Conservation (phyloP, 2,888 invertebrate species). For the Pilophorus perplexus region DNA sequence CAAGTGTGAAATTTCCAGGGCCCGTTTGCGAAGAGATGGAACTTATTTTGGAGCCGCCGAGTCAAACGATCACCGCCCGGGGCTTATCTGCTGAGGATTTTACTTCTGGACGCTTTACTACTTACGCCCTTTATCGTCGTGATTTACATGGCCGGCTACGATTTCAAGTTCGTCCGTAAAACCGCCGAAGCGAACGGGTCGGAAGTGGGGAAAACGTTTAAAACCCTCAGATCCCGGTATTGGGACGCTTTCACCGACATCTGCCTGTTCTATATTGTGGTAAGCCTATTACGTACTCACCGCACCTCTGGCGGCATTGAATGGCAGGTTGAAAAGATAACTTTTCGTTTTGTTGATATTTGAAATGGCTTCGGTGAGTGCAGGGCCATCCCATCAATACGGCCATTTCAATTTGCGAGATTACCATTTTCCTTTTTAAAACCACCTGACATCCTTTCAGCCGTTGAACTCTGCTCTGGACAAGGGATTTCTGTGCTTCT, state of each 20-base stretch:
- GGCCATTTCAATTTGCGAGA: too few relatives aligned
- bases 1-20: constrained; percentile 6
- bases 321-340: too few relatives aligned
- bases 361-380: too few relatives aligned
- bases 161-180: background rate
- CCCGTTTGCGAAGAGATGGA: constrained; percentile 27
- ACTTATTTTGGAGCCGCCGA: constrained; percentile 22
- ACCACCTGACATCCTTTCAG: too few relatives aligned
- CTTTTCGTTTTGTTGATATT: too few relatives aligned
- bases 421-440: too few relatives aligned
- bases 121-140: constrained; percentile 2
- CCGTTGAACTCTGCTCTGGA: too few relatives aligned
- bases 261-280: constrained; percentile 19
- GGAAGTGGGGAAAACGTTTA: background rate
- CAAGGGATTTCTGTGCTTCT: too few relatives aligned
- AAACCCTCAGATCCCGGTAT: constrained; percentile 9
- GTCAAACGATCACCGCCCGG: constrained; percentile 13
- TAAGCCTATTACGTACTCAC: too few relatives aligned
- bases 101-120: constrained; percentile 14
- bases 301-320: too few relatives aligned
- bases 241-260: constrained; percentile 14
- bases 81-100: constrained; percentile 1
- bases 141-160: constrained; percentile 21
- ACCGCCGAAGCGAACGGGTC: too few relatives aligned
- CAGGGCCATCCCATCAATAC: too few relatives aligned